Evolutionary conservation across 2,113 vertebrate species (phyloP), one percentile per base, ranked within the genome.

Genomic region (Calidris pugnax): DNA sequence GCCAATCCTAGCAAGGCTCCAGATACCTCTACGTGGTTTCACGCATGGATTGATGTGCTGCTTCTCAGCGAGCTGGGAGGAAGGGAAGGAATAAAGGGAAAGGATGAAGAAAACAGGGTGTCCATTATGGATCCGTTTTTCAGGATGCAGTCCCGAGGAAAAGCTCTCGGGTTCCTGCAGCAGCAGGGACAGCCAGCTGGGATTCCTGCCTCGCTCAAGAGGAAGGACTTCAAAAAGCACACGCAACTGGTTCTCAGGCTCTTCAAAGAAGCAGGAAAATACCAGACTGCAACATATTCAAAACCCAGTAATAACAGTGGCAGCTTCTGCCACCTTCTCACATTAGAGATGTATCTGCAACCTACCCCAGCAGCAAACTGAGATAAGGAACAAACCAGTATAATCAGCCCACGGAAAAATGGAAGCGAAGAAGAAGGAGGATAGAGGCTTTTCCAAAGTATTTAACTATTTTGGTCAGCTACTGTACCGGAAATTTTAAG

Each of bases 251-350:
- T 91, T 97, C 85, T 97, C 89, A 94, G 78, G 87, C 81, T 95
- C 96, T 97, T 95, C 95, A 97, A 97, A 97, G 95, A 85, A 89
- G 71, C 81, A 96, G 93, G 96, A 89, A 96, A 94, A 93, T 68
- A 89, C 69, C 89, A 89, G 84, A 82, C 89, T 76, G 63, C 39
- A 96, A 60, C 10, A 48, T 96, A 97, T 96, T 97, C 94, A 97
- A 96, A 97, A 85, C 24, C 13, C 57, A 72, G 2, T 94, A 94
- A 91, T 93, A 96, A 89, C 60, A 82, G 57, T 12, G 43, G 84
- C 68, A 94, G 69, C 74, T 95, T 87, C 90, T 93, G 66, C 86
- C 80, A 90, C 82, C 86, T 92, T 92, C 90, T 95, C 92, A 97
- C 68, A 78, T 92, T 93, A 97, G 60, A 77, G 62, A 88, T 71